Evolutionary conservation across 1,140 invertebrate genomes (phyloP).

Genomic region (Yoshiicerus persimilis): DNA sequence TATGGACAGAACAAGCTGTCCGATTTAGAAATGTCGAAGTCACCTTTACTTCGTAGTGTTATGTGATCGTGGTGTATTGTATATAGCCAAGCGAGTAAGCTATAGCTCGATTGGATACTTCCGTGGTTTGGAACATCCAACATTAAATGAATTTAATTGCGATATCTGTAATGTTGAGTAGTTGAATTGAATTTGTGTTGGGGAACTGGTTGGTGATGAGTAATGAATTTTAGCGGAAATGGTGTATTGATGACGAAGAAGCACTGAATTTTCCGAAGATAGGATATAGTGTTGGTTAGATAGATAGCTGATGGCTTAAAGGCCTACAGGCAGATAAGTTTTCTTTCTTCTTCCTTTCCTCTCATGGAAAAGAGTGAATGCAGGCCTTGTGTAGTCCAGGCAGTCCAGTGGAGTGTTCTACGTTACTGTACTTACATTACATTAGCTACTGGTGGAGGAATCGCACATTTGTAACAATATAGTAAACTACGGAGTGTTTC

Average conservation of each 20-base stretch:
- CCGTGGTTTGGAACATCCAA: neutral
- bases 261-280: neutral
- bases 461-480: neutral
- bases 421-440: neutral
- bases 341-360: neutral
- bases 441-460: neutral
- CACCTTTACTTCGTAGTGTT: neutral
- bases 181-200: neutral
- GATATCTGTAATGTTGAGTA: neutral
- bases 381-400: neutral
- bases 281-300: neutral
- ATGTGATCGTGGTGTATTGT: neutral
- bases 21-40: neutral
- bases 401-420: neutral
- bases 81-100: neutral
- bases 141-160: neutral
- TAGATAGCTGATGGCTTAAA: neutral
- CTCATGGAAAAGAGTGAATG: neutral
- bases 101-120: neutral
- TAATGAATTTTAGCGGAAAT: constrained; percentile 12
- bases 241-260: neutral
- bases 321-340: neutral
- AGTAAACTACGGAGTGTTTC: neutral
- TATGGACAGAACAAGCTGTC: neutral
- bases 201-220: neutral